Base-by-base conservation (phyloP, 2,113 vertebrate species). In the Herpailurus yagouaroundi region DNA sequence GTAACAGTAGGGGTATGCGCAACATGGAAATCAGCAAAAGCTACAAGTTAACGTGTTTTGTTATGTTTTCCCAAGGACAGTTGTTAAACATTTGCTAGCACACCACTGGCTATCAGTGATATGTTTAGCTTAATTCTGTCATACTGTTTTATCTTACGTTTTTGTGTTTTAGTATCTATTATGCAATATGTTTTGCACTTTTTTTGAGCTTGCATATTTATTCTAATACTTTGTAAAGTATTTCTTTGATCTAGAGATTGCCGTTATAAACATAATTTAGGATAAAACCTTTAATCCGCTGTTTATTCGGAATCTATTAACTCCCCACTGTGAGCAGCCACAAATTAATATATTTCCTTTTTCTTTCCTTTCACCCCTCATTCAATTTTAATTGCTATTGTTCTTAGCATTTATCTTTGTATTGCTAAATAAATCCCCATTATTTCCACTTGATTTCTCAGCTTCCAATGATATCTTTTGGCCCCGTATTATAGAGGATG, bases 361-460 rank as follows among this genome's bases (percentile, higher is more conserved):
- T 74, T 57, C 45, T 95, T 93, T 5, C 25, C 33, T 13, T 82
- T 84, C 15, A 63, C 9, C 6, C 9, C 50, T 85, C 23, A 8
- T 71, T 90, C 31, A 63, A 69, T 92, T 33, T 57, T 41, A 69
- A 71, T 52, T 7, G 13, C 29, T 68, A 33, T 71, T 66, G 73
- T 94, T 88, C 86, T 95, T 89, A 85, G 50, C 71, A 94, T 33
- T 94, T 50, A 64, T 10, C 11, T 79, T 80, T 77, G 85, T 83
- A 71, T 38, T 89, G 66, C 36, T 79, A 55, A 80, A 80, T 80
- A 80, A 25, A 68, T 33, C 68, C 91, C 13, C 21, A 64, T 76
- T 85, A 57, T 41, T 83, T 94, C 93, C 68, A 69, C n/a, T 83
- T 94, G 29, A 60, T 74, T 82, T 96, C 60, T 55, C n/a, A 85